Base-by-base conservation (phyloP, 23 tunicate genomes). In the Corella eumyota region DNA sequence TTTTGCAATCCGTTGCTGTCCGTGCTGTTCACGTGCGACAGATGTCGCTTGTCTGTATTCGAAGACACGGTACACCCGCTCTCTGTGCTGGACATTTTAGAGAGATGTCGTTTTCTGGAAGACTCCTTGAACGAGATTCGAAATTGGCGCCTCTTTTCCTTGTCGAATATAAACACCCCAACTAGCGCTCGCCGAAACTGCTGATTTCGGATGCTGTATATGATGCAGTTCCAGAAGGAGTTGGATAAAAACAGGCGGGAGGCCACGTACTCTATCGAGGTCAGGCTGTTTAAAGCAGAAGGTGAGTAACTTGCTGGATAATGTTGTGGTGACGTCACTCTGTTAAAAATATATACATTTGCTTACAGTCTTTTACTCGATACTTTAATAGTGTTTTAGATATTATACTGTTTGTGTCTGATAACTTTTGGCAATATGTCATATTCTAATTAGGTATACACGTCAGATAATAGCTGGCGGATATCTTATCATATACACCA, bases 221-320 rank as follows among this genome's bases (percentile, higher is more conserved):
- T 86, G 51, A 86, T 86, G 80, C 95, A 86, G 66, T 86, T 86
- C 77, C 76, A 77, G 47, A 86, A 86, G 27, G 95, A 86, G 54
- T 86, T 86, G 1, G 86, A 77, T 5, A 86, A 61, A 34, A 86
- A 71, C 2, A 86, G 55, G 4, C 95, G 71, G 2, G 72, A 2
- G 0, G 72, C 78, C 2, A 84, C 29, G 59, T 59, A 84, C 40
- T 77, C 61, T 6, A 69, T 37, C 20, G 94, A 63, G 15, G 68
- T 32, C 36, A 54, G 59, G 1, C 20, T 60, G 67, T 52, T 48
- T 40, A 32, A 33, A 50, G 48, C 67, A 3, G 11, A 5, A 24
- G 67, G 37, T 5, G 83, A 76, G 30, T 66, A 76, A 33, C 32
- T 58, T 2, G 34, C 28, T 1, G 83, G 83, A 22, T 37, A 1